Conservation (phyloP, 2,888 invertebrate species). For the Sesia apiformis region DNA sequence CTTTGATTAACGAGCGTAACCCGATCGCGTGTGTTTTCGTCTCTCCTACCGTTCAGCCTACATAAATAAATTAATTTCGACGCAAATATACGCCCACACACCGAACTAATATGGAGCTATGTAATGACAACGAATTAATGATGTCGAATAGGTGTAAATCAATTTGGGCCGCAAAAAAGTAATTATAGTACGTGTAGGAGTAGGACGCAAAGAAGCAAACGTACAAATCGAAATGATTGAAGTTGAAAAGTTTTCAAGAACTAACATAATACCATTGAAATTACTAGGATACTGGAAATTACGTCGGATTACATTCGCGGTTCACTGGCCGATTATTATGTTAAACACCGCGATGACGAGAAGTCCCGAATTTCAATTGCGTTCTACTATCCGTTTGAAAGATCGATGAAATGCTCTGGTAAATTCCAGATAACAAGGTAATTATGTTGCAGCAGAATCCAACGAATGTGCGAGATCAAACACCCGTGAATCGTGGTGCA, state of each 20-base stretch:
- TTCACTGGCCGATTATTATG: no score
- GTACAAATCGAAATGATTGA: no score
- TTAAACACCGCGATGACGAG: no score
- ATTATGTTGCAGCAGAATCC: constrained; percentile 25
- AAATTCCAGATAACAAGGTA: constrained; percentile 19
- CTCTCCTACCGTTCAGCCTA: constrained; percentile 31
- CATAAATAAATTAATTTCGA: constrained; percentile 43
- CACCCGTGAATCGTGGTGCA: constrained; percentile 25
- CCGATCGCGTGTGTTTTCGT: constrained; percentile 40
- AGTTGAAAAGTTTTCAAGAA: no score
- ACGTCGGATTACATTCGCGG: no score
- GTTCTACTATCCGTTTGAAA: no score
- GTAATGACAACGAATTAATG: constrained; percentile 40
- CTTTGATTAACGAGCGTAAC: constrained; percentile 61
- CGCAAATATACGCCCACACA: constrained; percentile 28
- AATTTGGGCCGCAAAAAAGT: constrained; percentile 15
- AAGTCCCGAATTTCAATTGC: no score
- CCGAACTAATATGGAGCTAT: constrained; percentile 22
- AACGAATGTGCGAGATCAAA: constrained; percentile 33
- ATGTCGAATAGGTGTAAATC: constrained; percentile 34
- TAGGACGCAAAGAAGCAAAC: neutral
- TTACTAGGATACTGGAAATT: no score
- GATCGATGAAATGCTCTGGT: no score
- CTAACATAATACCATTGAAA: no score
- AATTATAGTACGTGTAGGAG: constrained; percentile 1